These are phyloP conservation scores for Scrobipalpa atriplicella DNA, from an alignment of 2,888 invertebrate species.

Conservation along the genomic window DNA sequence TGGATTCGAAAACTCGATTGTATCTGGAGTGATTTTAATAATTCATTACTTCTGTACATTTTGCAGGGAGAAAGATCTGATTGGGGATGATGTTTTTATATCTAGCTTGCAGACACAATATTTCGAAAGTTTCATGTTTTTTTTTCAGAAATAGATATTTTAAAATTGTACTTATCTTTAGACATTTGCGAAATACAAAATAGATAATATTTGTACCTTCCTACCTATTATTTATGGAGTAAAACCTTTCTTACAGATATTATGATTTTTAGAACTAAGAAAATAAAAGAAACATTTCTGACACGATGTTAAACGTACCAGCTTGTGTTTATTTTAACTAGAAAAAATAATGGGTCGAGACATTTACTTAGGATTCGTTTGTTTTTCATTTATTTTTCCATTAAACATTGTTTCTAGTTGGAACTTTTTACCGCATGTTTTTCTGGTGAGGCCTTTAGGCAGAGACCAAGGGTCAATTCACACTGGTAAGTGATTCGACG, in stretches of 20 bases:
- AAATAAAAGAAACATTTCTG: not conserved
- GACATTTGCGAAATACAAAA: too few species aligned
- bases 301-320: not conserved
- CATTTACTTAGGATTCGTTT: slow-evolving; percentile 2
- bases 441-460: not conserved
- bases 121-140: too few species aligned
- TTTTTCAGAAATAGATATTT: too few species aligned
- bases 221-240: not conserved
- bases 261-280: not conserved
- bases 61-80: slow-evolving; percentile 55
- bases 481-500: too few species aligned
- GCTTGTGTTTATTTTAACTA: not conserved
- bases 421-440: not conserved
- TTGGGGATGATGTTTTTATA: slow-evolving; percentile 33
- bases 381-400: slow-evolving; percentile 8
- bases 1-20: slow-evolving; percentile 77
- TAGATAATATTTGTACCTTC: too few species aligned
- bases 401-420: slow-evolving; percentile 2
- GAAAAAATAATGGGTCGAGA: slow-evolving; percentile 11
- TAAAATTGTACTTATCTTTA: too few species aligned
- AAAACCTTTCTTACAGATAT: not conserved
- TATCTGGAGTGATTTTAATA: slow-evolving; percentile 79
- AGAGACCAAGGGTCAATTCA: too few species aligned
- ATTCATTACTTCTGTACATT: slow-evolving; percentile 69
- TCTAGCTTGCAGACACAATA: not conserved